phyloP scores from a whole-genome alignment of 2,113 vertebrate species.

The Calypte anna region DNA sequence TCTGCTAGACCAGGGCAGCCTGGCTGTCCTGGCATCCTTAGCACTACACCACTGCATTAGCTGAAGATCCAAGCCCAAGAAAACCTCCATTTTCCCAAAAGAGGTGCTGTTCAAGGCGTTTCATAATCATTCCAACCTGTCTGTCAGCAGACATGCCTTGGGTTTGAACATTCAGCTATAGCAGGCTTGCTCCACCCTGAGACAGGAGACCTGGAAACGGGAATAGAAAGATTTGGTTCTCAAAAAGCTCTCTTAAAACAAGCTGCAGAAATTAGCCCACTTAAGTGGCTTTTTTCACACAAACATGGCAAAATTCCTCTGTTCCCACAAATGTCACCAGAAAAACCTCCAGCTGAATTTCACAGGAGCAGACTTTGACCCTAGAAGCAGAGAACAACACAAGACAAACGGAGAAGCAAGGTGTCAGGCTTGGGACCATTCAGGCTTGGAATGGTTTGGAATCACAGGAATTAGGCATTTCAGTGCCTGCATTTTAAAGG shows the following conservation, averaged over 20 bases:
- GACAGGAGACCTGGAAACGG: not conserved
- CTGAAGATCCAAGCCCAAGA: not conserved
- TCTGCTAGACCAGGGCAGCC: not conserved
- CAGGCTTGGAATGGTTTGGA: conserved; percentile 54
- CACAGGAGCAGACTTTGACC: not conserved
- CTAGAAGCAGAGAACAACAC: not conserved
- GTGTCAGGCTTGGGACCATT: conserved; percentile 9
- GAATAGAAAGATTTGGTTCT: not conserved
- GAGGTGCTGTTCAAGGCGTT: not conserved
- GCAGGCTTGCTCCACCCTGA: not conserved
- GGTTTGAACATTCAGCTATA: not conserved
- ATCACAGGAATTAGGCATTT: conserved; percentile 47
- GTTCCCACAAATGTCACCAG: not conserved
- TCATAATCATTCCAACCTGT: fast-evolving
- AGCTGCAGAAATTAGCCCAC: not conserved
- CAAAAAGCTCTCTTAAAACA: not conserved
- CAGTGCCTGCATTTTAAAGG: not conserved
- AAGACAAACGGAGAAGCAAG: not conserved
- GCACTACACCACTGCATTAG: not conserved
- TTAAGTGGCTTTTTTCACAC: not conserved
- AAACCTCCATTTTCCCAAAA: not conserved
- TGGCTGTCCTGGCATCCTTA: not conserved
- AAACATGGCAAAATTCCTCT: not conserved
- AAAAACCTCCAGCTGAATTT: not conserved
- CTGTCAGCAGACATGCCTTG: not conserved